Conservation (phyloP, 2,888 invertebrate species). For the Teinopalpus imperialis region DNA sequence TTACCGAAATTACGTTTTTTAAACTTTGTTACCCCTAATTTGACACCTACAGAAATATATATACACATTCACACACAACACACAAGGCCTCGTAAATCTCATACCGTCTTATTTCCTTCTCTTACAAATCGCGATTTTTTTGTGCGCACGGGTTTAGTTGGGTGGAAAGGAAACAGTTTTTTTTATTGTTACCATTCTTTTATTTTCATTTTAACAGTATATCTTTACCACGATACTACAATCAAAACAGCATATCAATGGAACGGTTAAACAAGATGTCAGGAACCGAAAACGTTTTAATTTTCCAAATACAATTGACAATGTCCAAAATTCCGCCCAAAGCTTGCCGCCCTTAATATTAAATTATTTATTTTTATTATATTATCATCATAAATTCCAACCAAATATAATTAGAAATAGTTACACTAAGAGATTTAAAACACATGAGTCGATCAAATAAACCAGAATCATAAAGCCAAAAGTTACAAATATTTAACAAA, state of each 20-base stretch:
- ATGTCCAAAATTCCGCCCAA: slow-evolving; percentile 4
- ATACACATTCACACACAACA: not conserved
- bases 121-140: slow-evolving; percentile 3
- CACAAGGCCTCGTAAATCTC: not conserved
- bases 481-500: slow-evolving; percentile 5
- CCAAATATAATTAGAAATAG: not conserved
- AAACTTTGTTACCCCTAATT: not conserved
- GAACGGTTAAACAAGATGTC: slow-evolving; percentile 8
- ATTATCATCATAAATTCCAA: slow-evolving; percentile 2
- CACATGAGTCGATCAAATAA: too few relatives aligned
- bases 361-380: not conserved
- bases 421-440: slow-evolving; percentile 6
- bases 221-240: slow-evolving; percentile 21
- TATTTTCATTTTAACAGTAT: slow-evolving; percentile 70
- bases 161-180: slow-evolving; percentile 77
- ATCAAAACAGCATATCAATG: slow-evolving; percentile 10
- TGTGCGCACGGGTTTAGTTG: slow-evolving; percentile 49
- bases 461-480: not conserved
- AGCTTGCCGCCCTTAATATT: slow-evolving; percentile 1
- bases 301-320: slow-evolving; percentile 7
- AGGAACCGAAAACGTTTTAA: slow-evolving; percentile 12
- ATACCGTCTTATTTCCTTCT: not conserved
- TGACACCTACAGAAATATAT: not conserved
- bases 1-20: too few relatives aligned
- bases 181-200: slow-evolving; percentile 66